Conservation (phyloP, 2,797 vertebrate genomes). For the Leontopithecus rosalia region DNA sequence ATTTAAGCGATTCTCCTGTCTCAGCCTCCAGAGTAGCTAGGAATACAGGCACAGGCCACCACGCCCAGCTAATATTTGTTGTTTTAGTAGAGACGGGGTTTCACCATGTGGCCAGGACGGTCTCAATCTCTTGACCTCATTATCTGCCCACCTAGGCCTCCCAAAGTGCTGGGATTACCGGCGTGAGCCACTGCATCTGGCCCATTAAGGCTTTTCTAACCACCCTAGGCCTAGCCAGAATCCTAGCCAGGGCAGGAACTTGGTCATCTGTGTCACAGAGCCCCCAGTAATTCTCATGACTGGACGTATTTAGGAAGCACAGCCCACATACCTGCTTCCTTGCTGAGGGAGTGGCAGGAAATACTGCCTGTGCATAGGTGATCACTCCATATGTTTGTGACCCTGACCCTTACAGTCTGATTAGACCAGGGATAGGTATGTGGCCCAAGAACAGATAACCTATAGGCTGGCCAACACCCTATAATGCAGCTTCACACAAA, state of each 20-base stretch:
- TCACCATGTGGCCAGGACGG: no score
- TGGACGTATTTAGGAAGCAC: fast-evolving
- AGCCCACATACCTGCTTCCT: fast-evolving
- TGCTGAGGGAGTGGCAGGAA: fast-evolving
- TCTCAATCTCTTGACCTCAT: no score
- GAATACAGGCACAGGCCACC: no score
- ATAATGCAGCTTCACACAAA: background rate
- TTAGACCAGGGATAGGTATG: fast-evolving
- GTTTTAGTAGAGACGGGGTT: no score
- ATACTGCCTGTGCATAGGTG: background rate
- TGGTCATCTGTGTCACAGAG: background rate
- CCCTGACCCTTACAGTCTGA: background rate
- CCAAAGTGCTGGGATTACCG: no score
- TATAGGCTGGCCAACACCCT: no score
- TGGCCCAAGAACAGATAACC: no score
- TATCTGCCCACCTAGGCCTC: no score
- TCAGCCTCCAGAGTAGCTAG: no score
- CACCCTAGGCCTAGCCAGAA: background rate
- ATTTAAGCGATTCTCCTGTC: no score
- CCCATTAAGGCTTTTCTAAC: background rate
- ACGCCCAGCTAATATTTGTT: no score
- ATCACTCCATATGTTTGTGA: background rate
- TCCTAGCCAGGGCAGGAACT: background rate
- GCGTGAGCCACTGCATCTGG: no score
- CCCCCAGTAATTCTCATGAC: background rate